phyloP scores from a whole-genome alignment of 2,797 vertebrate species.

The Cynodonichthys magdalenae region DNA sequence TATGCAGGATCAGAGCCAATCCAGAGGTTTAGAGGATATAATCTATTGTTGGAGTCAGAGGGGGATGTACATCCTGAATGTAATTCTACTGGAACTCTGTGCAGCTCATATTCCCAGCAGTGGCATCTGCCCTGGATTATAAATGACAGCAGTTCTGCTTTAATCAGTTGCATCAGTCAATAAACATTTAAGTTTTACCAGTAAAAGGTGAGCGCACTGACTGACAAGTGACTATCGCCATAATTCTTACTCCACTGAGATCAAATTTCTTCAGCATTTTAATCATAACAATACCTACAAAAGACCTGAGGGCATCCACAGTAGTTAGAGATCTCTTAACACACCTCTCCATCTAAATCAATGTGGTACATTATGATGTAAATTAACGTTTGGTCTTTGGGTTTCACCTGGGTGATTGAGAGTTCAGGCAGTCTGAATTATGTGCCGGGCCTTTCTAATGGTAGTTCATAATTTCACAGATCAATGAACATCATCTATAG shows the following conservation, averaged over 20 bases:
- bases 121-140: slow-evolving; percentile 37
- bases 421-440: slow-evolving; percentile 72
- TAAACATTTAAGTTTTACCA: slow-evolving; percentile 54
- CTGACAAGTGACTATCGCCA: slow-evolving; percentile 27
- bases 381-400: slow-evolving; percentile 65
- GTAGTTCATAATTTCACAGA: slow-evolving; percentile 83
- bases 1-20: slow-evolving; percentile 14
- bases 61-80: slow-evolving; percentile 49
- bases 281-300: slow-evolving; percentile 57
- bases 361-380: slow-evolving; percentile 71
- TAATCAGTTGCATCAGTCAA: slow-evolving; percentile 42
- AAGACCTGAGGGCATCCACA: slow-evolving; percentile 46
- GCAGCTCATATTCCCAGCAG: slow-evolving; percentile 46
- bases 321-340: slow-evolving; percentile 69
- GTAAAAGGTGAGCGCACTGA: slow-evolving; percentile 32
- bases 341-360: slow-evolving; percentile 68
- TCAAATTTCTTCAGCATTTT: slow-evolving; percentile 49
- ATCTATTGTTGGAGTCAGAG: slow-evolving; percentile 52
- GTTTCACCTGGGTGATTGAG: slow-evolving; percentile 70
- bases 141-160: slow-evolving; percentile 28
- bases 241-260: slow-evolving; percentile 31
- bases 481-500: slow-evolving; percentile 81
- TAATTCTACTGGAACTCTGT: slow-evolving; percentile 27
- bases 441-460: slow-evolving; percentile 72
- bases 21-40: slow-evolving; percentile 36